Base-by-base conservation (phyloP, 1,140 invertebrate genomes). In the Monomorium pharaonis region DNA sequence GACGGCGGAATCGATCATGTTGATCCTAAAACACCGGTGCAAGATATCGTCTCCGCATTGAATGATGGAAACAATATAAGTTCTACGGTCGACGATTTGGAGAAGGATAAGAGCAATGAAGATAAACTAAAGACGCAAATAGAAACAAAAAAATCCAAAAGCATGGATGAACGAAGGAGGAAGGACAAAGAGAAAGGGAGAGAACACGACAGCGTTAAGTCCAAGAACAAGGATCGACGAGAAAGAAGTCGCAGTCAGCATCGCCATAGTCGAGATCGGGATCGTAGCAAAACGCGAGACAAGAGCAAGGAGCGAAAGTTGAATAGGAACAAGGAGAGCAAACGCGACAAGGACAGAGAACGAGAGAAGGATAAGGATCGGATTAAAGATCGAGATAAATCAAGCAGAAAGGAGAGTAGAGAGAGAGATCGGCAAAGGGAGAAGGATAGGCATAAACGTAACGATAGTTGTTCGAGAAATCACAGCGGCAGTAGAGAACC, bases 21-120 rank as follows among this genome's bases (percentile, higher is more conserved):
- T 2, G 96, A 96, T 92, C 95, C 96, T 0, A 96, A 96, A 88
- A 96, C 96, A 1, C 95, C 96, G 0, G 96, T 97, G 4, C 96
- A 97, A 86, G 96, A 97, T 92, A 95, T 97, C 3, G 96, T 96
- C 0, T 95, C 95, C 0, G 96, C 95, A 9, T 90, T 97, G 4
- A 97, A 97, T 90, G 93, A 92, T 18, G 93, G 92, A 0, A 94
- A 95, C 0, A 85, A 60, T 9, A 91, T 92, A 67, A 91, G 75
- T 37, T 91, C 92, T 7, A 91, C 88, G 5, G 70, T 78, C 3
- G 70, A 85, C 3, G 90, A 90, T 16, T 86, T 91, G 1, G 88
- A 92, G 0, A 93, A 93, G 30, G 86, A 86, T 16, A 88, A 90
- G n/a, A 89, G 90, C 18, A 91, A 91, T 16, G 94, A 94, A 6